Evolutionary conservation across 2,888 invertebrate species (phyloP).

Genomic region (Tenodera sinensis): DNA sequence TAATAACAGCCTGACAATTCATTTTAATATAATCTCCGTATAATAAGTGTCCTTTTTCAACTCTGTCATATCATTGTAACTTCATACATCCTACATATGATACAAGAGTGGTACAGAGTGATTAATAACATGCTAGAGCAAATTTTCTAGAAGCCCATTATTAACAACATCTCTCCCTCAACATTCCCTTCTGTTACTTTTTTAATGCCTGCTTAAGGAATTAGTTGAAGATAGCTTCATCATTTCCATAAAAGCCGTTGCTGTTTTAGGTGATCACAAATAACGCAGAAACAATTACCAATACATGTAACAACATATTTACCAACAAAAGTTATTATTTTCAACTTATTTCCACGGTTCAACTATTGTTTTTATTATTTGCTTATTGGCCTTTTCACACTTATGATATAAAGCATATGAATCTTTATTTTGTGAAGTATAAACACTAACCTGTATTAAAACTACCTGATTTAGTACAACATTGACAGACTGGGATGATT

Average conservation of each 20-base stretch:
- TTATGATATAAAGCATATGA: neutral
- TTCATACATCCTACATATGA: neutral
- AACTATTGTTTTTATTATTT: neutral
- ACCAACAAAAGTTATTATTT: neutral
- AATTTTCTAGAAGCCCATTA: neutral
- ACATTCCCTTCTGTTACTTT: neutral
- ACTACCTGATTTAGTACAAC: slow-evolving; percentile 11
- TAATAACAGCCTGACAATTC: neutral
- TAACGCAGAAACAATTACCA: neutral
- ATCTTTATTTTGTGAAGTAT: neutral
- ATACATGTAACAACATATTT: neutral
- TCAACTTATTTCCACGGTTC: neutral
- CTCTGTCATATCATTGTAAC: neutral
- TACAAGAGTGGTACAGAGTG: neutral
- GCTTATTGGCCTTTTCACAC: neutral
- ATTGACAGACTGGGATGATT: slow-evolving; percentile 16
- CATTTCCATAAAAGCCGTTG: neutral
- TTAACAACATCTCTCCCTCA: neutral
- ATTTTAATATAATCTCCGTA: neutral
- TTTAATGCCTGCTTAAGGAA: neutral
- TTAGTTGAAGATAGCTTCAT: neutral
- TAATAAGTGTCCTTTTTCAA: neutral
- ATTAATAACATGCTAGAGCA: neutral
- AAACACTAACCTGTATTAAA: neutral
- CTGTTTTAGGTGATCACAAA: neutral